phyloP scores from a whole-genome alignment of 2,888 invertebrate species.

The Allacma fusca region DNA sequence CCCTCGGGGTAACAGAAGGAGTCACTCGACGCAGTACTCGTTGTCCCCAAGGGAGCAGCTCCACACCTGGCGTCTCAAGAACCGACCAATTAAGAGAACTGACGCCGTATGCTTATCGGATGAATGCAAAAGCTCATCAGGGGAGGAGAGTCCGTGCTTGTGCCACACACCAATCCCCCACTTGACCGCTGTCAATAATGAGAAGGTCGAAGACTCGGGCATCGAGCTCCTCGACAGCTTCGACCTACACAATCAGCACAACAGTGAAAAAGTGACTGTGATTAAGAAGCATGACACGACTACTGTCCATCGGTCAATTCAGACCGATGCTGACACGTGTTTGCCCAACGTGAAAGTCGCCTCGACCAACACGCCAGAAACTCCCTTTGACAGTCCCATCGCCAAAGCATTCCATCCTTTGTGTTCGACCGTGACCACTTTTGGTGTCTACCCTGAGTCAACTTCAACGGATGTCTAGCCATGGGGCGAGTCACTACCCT shows the following conservation, averaged over 20 bases:
- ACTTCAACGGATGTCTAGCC: conserved; percentile 40
- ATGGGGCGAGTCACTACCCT: too few species aligned
- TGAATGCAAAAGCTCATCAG: conserved; percentile 54
- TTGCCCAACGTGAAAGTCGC: conserved; percentile 19
- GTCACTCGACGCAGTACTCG: background rate
- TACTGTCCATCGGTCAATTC: conserved; percentile 25
- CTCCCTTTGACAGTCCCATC: background rate
- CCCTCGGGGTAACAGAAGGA: conserved; percentile 11
- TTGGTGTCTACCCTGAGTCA: conserved; percentile 55
- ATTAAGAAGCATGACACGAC: background rate
- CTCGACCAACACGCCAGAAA: background rate
- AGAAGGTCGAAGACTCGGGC: conserved; percentile 45
- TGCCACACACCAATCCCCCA: conserved; percentile 21
- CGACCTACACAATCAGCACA: conserved; percentile 36
- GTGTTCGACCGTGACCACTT: conserved; percentile 59
- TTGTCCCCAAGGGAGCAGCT: conserved; percentile 25
- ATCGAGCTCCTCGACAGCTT: conserved; percentile 38
- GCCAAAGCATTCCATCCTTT: conserved; percentile 34
- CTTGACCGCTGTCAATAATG: conserved; percentile 29
- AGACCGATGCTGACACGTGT: conserved; percentile 29
- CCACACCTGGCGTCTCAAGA: conserved; percentile 56
- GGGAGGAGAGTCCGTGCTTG: conserved; percentile 52
- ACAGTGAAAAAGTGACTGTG: background rate
- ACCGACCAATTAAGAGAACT: conserved; percentile 54
- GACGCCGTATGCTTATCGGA: conserved; percentile 59